Evolutionary conservation across 2,797 vertebrate genomes (phyloP), one percentile per base, ranked within the genome.

Genomic region (Psittacula echo): DNA sequence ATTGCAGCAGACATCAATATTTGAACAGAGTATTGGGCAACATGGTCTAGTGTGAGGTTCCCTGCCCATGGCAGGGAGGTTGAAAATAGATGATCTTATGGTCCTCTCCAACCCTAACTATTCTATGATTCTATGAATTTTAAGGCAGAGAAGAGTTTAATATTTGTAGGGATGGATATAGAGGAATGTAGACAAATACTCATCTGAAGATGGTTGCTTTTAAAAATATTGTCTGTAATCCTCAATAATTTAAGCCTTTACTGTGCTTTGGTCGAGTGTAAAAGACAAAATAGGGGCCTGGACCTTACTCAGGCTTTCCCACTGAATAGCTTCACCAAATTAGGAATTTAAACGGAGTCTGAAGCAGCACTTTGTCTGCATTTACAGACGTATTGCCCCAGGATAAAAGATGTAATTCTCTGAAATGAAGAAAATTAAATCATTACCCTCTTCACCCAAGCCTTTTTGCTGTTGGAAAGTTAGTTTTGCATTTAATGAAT

Each of bases 401-500:
- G 96, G 97, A 96, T 84, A 97, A 94, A 95, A 94, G 91, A 94
- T 68, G 91, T 97, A 95, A 95, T 96, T 97, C 96, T 94, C 96
- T 85, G 88, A 96, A 97, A 96, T 86, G 94, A 97, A 95, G 96
- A 95, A 96, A 96, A 97, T 97, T 93, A 97, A 96, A 90, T 95
- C 97, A 96, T 97, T 94, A 96, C 86, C 95, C 96, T 97, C 95
- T 96, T 97, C 95, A 95, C 96, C 94, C 91, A 76, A 94, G 95
- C 94, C 94, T 93, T 93, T 94, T 93, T 94, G 93, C 96, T 93
- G 94, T 87, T 89, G 85, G 96, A 96, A 97, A 97, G 97, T 97
- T 97, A 91, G 97, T 94, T 97, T 95, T 96, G 94, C 93, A 80
- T 95, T 97, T 97, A 97, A 97, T 97, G 97, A 96, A 96, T 90